These are phyloP conservation scores for Sussaba pulchella DNA, from an alignment of 2,888 invertebrate species.

Conservation along the genomic window DNA sequence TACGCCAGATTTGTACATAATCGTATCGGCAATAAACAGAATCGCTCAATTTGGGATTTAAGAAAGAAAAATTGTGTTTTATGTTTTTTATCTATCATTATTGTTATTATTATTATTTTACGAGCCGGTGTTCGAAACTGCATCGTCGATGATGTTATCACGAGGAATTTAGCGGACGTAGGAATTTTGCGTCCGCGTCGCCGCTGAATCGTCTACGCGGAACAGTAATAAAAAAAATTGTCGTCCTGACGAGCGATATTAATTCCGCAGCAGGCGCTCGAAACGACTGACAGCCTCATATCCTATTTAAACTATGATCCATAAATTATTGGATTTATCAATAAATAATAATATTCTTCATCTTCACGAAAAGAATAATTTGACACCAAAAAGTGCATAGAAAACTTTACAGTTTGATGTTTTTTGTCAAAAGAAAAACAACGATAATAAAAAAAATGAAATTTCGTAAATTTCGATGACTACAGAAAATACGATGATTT, in stretches of 20 bases:
- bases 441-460: too few relatives aligned
- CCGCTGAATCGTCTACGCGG: conserved; percentile 24
- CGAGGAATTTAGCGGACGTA: conserved; percentile 33
- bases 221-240: background rate
- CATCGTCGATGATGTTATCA: conserved; percentile 30
- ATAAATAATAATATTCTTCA: background rate
- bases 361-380: background rate
- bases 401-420: background rate
- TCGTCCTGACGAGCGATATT: background rate
- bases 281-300: too few relatives aligned
- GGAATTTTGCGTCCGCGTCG: conserved; percentile 14
- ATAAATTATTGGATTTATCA: too few relatives aligned
- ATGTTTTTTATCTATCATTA: conserved; percentile 17
- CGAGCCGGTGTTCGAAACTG: conserved; percentile 2
- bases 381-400: too few relatives aligned
- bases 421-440: too few relatives aligned
- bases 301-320: too few relatives aligned
- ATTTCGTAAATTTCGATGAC: too few relatives aligned
- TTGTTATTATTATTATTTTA: conserved; percentile 32
- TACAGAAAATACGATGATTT: too few relatives aligned
- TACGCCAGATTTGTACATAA: conserved; percentile 30
- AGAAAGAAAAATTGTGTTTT: too few relatives aligned
- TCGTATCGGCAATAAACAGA: conserved; percentile 54
- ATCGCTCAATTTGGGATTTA: conserved; percentile 53
- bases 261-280: background rate